Evolutionary conservation across 2,888 invertebrate genomes (phyloP), one percentile per base, ranked within the genome.

Genomic region (Dione vanillae): DNA sequence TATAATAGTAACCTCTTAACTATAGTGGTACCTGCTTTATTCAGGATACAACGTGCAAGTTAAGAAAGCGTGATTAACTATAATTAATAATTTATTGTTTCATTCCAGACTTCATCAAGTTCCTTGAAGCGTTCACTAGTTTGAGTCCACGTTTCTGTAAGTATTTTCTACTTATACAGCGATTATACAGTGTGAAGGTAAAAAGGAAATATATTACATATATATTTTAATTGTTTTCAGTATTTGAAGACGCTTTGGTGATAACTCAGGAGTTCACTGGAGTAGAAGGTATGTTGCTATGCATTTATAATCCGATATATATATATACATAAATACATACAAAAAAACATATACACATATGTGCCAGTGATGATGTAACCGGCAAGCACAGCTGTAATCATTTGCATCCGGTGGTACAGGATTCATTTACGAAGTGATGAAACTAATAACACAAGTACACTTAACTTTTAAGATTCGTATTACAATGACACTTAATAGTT

Each of bases 71-170:
- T 5, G 10, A 52, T 52, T 1, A 27, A 27, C 27, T 52, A 20
- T 6, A 20, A 41, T 35, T 49, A 7, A 16, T 3, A 47, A 12
- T 10, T 52, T 61, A n/a, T 47, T 35, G 12, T 65, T 69, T 49
- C 47, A 9, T 76, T 73, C 47, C 72, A 78, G 78, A 78, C 69
- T 67, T 78, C 35, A 71, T 73, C 8, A 67, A 73, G 43, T 78
- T 78, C 70, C 67, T 78, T 20, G 71, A 75, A 56, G 37, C 65
- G 0, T 69, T 76, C 12, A 74, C 74, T 2, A 77, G 72, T 11
- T 43, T 74, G 12, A 76, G 74, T 54, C 54, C 64, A 12, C 70
- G 65, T 27, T 74, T 69, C 49, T 70, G 78, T 78, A 72, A 78
- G 78, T 78, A 83, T 27, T 37, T 5, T n/a, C 16, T 49, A 27